Conservation (phyloP, 2,888 invertebrate species). For the Notodromas monacha region DNA sequence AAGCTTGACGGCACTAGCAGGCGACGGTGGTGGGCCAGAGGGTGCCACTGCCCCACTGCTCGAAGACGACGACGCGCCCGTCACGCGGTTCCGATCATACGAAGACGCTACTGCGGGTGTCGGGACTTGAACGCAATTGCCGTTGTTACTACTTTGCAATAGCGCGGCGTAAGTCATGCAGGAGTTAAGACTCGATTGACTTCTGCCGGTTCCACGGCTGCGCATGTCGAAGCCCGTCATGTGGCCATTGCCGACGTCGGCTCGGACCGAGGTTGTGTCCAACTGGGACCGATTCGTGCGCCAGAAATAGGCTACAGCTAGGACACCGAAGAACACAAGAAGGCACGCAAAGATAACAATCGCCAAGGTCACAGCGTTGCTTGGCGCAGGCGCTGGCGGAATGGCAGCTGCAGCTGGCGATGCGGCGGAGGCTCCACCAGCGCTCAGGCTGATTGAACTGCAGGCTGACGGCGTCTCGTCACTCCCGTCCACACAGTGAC, state of each 20-base stretch:
- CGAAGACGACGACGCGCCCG: conserved; percentile 32
- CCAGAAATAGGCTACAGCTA: neutral
- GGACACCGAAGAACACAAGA: neutral
- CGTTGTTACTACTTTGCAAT: no score
- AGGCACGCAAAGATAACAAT: neutral
- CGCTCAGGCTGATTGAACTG: no score
- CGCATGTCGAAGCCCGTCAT: no score
- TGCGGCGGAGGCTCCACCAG: no score
- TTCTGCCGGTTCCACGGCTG: no score
- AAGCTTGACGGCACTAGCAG: neutral
- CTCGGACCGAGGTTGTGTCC: no score
- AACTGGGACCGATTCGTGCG: no score
- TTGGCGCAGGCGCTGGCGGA: neutral
- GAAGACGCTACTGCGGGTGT: no score
- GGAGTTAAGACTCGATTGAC: no score
- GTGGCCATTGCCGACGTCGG: no score
- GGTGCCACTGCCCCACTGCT: conserved; percentile 24
- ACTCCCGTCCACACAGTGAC: conserved; percentile 43
- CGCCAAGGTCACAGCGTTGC: neutral
- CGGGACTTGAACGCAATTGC: no score
- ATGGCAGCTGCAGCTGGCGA: neutral
- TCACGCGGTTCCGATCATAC: conserved; percentile 30
- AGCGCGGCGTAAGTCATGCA: no score
- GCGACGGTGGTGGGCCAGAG: conserved; percentile 10
- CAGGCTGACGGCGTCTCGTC: conserved; percentile 24